A percentile compares a stretch with the other conserved stretches of the same genome.
Conservation (phyloP, 2,888 invertebrate genomes). For the Priocnemis perturbator region DNA sequence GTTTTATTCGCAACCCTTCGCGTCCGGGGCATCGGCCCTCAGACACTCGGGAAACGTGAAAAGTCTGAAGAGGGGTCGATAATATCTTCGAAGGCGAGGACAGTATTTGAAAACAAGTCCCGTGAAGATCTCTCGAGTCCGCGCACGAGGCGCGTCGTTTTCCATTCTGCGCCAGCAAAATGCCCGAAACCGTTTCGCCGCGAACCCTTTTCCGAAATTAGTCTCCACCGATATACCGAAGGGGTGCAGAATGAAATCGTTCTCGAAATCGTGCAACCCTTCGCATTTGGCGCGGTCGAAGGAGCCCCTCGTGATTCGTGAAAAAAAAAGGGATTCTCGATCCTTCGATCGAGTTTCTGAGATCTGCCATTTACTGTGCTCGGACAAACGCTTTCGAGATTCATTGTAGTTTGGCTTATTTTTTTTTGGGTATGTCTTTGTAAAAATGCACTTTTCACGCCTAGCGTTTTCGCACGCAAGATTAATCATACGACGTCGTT, state of each 20-base stretch:
- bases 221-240: conserved; percentile 41
- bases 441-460: no score
- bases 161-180: conserved; percentile 12
- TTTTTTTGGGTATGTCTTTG: no score
- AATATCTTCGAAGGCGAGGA: conserved; percentile 36
- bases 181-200: conserved; percentile 32
- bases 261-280: conserved; percentile 17
- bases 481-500: no score
- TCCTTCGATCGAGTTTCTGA: conserved; percentile 12
- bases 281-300: conserved; percentile 17
- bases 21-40: conserved; percentile 7
- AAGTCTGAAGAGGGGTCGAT: conserved; percentile 41
- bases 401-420: no score
- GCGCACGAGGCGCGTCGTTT: not conserved
- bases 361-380: conserved; percentile 9
- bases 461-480: no score
- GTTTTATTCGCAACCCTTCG: conserved; percentile 15
- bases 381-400: no score
- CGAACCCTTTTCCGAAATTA: conserved; percentile 52
- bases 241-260: conserved; percentile 16
- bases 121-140: conserved; percentile 31
- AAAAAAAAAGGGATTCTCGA: conserved; percentile 23
- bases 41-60: conserved; percentile 42
- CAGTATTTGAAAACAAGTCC: conserved; percentile 52
- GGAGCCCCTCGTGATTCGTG: not conserved